Evolutionary conservation across 2,113 vertebrate species (phyloP), one percentile per base, ranked within the genome.

Genomic region (Clarias magur): DNA sequence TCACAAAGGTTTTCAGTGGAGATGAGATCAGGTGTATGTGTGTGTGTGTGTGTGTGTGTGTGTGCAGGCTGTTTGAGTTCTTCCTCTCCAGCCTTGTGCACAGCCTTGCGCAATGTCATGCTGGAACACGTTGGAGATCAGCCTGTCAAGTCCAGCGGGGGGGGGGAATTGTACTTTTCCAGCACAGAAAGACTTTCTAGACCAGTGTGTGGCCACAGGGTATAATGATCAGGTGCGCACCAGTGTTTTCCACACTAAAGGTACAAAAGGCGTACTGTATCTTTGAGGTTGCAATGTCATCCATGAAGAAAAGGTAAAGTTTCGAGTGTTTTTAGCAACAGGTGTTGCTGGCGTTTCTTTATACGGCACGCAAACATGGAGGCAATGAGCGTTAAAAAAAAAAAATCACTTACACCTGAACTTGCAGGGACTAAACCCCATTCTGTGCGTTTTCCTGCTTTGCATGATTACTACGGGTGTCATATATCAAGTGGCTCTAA

Each of bases 401-500:
- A n/a, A 56, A 27, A 79, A 53, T 57, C 25, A 17, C n/a, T 17
- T 30, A 8, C 13, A 57, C n/a, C 30, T 3, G 76, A 79, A 27
- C 0, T 15, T 57, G 79, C 57, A 60, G 23, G 79, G 42, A 42
- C 4, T 62, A 25, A 42, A 81, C 19, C 30, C 2, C 21, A 60
- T 60, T 56, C 78, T 67, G 34, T 7, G 56, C 2, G 91, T 93
- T 91, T 80, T 67, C n/a, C 25, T 83, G 93, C 93, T 94, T 89
- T 92, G 92, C 92, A 93, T 94, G 86, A 93, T 94, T 94, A 92
- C 90, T 89, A 87, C 88, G 84, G 94, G 93, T 97, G 96, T 99
- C 97, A 94, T 95, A 97, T 99, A 98, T 99, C 98, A 98, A 98
- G 96, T 97, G 97, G 97, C 97, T 99, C 97, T 97, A 96, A 96